Base-by-base conservation (phyloP, 2,797 vertebrate species). In the Diceros bicornis region DNA sequence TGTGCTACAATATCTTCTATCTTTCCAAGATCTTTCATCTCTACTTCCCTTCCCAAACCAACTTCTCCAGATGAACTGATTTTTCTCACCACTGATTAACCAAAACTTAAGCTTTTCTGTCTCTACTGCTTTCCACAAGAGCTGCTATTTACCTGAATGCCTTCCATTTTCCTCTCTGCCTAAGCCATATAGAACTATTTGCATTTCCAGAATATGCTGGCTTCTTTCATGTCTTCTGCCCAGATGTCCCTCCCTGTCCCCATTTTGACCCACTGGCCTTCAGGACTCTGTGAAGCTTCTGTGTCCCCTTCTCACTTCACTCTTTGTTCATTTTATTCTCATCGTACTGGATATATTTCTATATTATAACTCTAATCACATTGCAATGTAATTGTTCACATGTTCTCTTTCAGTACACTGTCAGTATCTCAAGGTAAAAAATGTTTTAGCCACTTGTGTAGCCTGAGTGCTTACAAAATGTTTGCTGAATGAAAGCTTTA, bases 401-500 rank as follows among this genome's bases (percentile, higher is more conserved):
- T n/a, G 32, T 41, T 91, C 47, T 87, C 74, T 89, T 89, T 66
- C 3, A 78, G 27, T 55, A 55, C 21, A 75, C 8, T 61, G 8
- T 79, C 44, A 90, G 23, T 7, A 50, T 87, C 59, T 92, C 11
- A 66, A 83, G 21, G 41, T 25, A 68, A 96, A 87, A 75, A 59
- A 34, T 77, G n/a, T 81, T 64, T 81, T 72, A 81, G 32, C 29
- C 12, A 32, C 20, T 93, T 86, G 92, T 79, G 23, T 74, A 92
- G 34, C 13, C 12, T 37, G 27, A 57, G 50, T 62, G 37, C 32
- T 91, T 90, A 68, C 10, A 94, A 78, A 87, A 82, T 66, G 16
- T 75, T 89, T 96, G 27, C 57, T 95, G 62, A 94, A 44, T 83
- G 25, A 37, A 85, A 78, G 25, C 10, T 89, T 34, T 86, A 69